Evolutionary conservation across 92 coral and sea anemone species (phyloP).

Genomic region (Actinostola sp.): DNA sequence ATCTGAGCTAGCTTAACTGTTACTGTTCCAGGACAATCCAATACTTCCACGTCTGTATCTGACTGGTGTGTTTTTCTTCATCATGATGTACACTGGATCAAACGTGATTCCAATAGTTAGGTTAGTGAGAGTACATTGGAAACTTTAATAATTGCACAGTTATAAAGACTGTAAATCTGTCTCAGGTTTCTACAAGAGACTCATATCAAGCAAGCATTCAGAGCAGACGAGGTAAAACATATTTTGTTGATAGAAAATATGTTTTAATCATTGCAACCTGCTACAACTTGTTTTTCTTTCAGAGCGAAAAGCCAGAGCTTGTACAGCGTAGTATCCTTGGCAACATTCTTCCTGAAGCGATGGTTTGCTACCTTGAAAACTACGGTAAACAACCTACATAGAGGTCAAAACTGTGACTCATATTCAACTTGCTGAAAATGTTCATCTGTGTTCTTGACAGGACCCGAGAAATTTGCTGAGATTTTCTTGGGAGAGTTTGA

Average conservation of each 20-base stretch:
- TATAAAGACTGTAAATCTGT: slow-evolving; percentile 3
- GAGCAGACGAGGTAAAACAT: slow-evolving; percentile 82
- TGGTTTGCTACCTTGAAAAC: slow-evolving; percentile 98
- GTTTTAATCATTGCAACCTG: background rate
- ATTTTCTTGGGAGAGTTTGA: slow-evolving; percentile 98
- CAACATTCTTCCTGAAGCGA: slow-evolving; percentile 91
- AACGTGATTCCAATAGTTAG: slow-evolving; percentile 95
- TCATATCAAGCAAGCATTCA: slow-evolving; percentile 95
- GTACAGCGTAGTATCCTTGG: slow-evolving; percentile 93
- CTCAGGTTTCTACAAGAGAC: slow-evolving; percentile 84
- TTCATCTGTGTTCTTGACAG: slow-evolving; percentile 25
- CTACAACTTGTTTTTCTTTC: background rate
- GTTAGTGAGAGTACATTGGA: too few relatives aligned
- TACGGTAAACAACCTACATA: slow-evolving; percentile 62
- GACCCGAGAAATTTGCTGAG: slow-evolving; percentile 91
- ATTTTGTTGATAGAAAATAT: background rate
- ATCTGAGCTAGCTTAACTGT: too few relatives aligned
- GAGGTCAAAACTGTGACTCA: background rate
- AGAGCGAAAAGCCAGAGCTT: slow-evolving; percentile 79
- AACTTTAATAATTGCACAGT: background rate
- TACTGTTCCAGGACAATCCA: slow-evolving; percentile 81
- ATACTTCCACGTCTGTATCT: slow-evolving; percentile 91
- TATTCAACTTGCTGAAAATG: background rate
- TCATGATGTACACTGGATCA: slow-evolving; percentile 99
- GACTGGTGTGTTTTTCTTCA: slow-evolving; percentile 96